Percentiles rank a stretch among this genome's conserved stretches.
These are phyloP conservation scores for Sander lucioperca DNA, from an alignment of 2,113 vertebrate species.

Conservation along the genomic window DNA sequence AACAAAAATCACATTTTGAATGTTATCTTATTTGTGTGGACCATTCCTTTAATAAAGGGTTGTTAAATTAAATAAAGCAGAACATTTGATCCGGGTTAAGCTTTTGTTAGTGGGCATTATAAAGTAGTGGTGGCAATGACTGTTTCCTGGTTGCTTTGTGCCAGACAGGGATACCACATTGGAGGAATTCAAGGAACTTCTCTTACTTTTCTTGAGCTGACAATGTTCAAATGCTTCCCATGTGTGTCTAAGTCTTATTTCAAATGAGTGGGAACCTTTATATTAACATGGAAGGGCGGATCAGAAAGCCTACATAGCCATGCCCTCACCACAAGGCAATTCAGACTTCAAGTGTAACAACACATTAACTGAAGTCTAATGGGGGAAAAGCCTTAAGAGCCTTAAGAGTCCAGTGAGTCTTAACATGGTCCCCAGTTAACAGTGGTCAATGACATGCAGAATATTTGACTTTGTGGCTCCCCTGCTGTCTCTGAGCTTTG, in stretches of 20 bases:
- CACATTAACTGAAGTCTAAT: slow-evolving; percentile 37
- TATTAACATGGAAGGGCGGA: slow-evolving; percentile 54
- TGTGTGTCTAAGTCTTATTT: slow-evolving; percentile 46
- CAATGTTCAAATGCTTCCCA: slow-evolving; percentile 34
- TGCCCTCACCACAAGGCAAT: slow-evolving; percentile 54
- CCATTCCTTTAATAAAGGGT: slow-evolving; percentile 41
- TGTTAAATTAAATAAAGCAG: slow-evolving; percentile 21
- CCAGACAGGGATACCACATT: slow-evolving; percentile 68
- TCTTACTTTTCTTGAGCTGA: slow-evolving; percentile 41
- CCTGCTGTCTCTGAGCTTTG: slow-evolving; percentile 55
- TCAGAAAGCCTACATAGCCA: slow-evolving; percentile 50
- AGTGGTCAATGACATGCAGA: slow-evolving; percentile 23
- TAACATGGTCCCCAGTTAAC: slow-evolving; percentile 22
- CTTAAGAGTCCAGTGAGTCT: slow-evolving; percentile 39
- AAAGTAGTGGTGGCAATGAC: slow-evolving; percentile 52
- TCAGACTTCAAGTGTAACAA: slow-evolving; percentile 40
- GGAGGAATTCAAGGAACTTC: slow-evolving; percentile 50
- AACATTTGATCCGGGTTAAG: slow-evolving; percentile 34
- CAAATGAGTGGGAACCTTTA: slow-evolving; percentile 55
- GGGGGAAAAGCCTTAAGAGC: neutral
- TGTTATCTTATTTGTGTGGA: slow-evolving; percentile 22
- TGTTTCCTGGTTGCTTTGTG: slow-evolving; percentile 58
- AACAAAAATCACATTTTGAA: slow-evolving; percentile 31
- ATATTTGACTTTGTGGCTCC: slow-evolving; percentile 50
- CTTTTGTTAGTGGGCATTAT: slow-evolving; percentile 56